Percentiles rank a stretch among this genome's conserved stretches.
phyloP scores from a whole-genome alignment of 2,888 invertebrate genomes.

The Macrophya alboannulata region DNA sequence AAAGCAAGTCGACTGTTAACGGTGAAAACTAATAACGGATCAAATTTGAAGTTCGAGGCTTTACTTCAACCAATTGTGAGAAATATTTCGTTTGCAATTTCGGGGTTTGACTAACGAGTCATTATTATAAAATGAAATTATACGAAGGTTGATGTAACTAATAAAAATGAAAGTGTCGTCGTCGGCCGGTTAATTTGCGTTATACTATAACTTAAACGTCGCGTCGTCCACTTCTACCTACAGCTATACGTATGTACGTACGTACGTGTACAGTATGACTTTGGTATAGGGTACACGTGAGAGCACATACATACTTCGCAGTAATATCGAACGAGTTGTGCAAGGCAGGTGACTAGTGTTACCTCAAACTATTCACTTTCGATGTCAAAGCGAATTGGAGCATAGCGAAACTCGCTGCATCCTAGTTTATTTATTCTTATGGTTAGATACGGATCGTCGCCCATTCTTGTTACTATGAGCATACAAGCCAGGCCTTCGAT shows the following conservation, averaged over 20 bases:
- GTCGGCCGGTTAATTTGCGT: conserved; percentile 25
- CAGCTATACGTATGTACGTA: neutral
- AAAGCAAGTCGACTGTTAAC: neutral
- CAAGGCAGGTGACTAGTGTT: conserved; percentile 63
- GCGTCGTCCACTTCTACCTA: neutral
- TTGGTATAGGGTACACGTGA: neutral
- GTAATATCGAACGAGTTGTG: conserved; percentile 61
- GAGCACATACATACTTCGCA: conserved; percentile 24
- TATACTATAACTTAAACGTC: neutral
- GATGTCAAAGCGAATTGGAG: conserved; percentile 65
- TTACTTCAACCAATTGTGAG: neutral
- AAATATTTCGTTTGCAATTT: neutral
- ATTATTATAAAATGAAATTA: conserved; percentile 24
- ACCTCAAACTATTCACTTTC: conserved; percentile 67
- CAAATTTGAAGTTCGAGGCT: neutral
- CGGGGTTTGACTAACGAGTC: neutral
- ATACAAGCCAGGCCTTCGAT: neutral
- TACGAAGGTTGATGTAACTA: conserved; percentile 35
- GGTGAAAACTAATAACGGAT: neutral
- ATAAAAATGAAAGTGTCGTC: conserved; percentile 53
- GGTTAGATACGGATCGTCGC: conserved; percentile 4
- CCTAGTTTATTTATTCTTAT: conserved; percentile 60
- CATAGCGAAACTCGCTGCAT: conserved; percentile 61
- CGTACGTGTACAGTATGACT: no score
- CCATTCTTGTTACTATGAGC: neutral